Evolutionary conservation across 2,113 vertebrate genomes (phyloP), one percentile per base, ranked within the genome.

Genomic region (Lasiurus borealis): DNA sequence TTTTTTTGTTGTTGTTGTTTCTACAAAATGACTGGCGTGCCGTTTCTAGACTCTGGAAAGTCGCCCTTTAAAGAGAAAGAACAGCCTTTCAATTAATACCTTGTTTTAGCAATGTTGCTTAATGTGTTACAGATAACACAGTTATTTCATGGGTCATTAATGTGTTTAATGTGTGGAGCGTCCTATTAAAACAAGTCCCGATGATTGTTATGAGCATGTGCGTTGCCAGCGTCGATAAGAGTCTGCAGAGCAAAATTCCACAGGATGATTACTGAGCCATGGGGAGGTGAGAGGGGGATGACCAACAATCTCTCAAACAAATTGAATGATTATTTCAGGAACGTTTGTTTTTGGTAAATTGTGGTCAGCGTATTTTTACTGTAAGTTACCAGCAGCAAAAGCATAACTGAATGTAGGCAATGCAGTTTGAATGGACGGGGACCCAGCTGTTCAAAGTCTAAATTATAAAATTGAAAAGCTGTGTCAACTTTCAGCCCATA

Each of bases 131-230:
- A 98, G 98, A 98, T 98, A 97, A 98, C 99, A 96, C 97, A 97
- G 97, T 98, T 98, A 98, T 98, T 99, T 98, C 98, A 98, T 98
- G 98, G 98, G 96, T 98, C 98, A 98, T 99, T 98, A 98, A 98
- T 98, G 97, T 98, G 98, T 98, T 98, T 98, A 98, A 98, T 93
- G 96, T 93, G 93, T 98, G 98, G 98, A 98, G 98, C 97, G 2
- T 97, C 98, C 98, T 98, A 97, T 98, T 98, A 98, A 98, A 98
- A 98, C 97, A 98, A 98, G 96, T 93, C 93, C 96, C 98, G 98
- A 97, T 98, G 98, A 98, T 97, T 98, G 95, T 98, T 98, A 98
- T 93, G 96, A 98, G 98, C 95, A 25, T 97, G 97, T 97, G 98
- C 98, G 95, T 97, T 95, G 40, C 40, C 40, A 40, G 40, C 40